These are phyloP conservation scores for Syrrhaptes paradoxus DNA, from an alignment of 2,113 vertebrate genomes.

Conservation along the genomic window DNA sequence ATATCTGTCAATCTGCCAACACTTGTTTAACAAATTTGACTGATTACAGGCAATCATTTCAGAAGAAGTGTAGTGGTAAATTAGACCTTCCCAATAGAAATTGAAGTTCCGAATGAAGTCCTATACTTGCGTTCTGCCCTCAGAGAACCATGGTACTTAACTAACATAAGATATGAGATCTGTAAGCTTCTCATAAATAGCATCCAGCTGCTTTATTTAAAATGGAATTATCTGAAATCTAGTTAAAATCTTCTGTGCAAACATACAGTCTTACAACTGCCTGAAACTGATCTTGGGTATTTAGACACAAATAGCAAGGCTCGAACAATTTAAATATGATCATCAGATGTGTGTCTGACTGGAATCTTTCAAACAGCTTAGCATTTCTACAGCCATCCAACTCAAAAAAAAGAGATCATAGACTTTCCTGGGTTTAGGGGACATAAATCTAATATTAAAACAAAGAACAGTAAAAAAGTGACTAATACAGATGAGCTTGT, in stretches of 20 bases:
- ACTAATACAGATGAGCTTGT: background rate
- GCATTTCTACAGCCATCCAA: background rate
- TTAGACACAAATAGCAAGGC: background rate
- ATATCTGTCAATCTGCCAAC: background rate
- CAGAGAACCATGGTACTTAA: background rate
- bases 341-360: background rate
- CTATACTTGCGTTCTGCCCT: background rate
- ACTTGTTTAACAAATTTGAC: background rate
- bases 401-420: background rate
- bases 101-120: background rate
- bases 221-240: background rate
- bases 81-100: background rate
- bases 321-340: background rate
- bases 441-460: background rate
- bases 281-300: background rate
- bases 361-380: background rate
- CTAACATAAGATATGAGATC: background rate
- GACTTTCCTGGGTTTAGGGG: background rate
- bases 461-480: background rate
- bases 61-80: background rate
- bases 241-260: background rate
- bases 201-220: background rate
- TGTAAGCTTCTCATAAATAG: background rate
- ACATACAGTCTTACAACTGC: background rate
- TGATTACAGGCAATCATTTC: background rate